These are phyloP conservation scores for Epinephelus coioides DNA, from an alignment of 2,797 vertebrate species.

Conservation along the genomic window DNA sequence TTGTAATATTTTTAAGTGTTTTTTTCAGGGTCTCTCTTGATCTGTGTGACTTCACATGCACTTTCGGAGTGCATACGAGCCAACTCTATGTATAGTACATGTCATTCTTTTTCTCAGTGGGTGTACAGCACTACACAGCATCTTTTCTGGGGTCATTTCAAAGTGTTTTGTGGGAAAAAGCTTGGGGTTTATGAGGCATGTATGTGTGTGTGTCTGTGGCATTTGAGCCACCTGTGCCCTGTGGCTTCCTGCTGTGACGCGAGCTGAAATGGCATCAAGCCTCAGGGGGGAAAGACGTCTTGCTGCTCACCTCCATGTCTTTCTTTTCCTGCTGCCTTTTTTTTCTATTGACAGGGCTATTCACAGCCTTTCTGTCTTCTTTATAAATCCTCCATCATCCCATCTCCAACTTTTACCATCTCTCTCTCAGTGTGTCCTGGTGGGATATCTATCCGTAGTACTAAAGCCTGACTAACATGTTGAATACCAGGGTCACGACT, in stretches of 20 bases:
- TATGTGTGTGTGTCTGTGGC: constrained; percentile 18
- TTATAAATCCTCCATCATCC: background rate
- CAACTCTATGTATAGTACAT: background rate
- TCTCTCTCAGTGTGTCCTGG: background rate
- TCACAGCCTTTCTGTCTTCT: background rate
- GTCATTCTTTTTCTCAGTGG: background rate
- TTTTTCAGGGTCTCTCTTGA: background rate
- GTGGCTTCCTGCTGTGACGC: constrained; percentile 38
- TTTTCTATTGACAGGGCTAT: background rate
- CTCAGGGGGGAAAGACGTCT: constrained; percentile 10
- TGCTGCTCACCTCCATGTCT: constrained; percentile 26
- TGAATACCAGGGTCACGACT: background rate
- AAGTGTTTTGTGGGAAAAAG: constrained; percentile 2
- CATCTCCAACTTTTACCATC: background rate
- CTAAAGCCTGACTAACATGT: background rate
- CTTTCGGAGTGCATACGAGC: background rate
- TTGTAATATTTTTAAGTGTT: constrained; percentile 1
- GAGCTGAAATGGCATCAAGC: constrained; percentile 50
- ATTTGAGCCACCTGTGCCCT: constrained; percentile 56
- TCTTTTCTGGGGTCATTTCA: background rate
- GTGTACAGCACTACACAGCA: too few relatives aligned
- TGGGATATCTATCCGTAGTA: background rate
- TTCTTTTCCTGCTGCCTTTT: constrained; percentile 13
- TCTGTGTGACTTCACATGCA: background rate
- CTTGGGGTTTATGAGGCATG: background rate